Conservation (phyloP, 1,140 invertebrate genomes). For the Octopus sinensis region DNA sequence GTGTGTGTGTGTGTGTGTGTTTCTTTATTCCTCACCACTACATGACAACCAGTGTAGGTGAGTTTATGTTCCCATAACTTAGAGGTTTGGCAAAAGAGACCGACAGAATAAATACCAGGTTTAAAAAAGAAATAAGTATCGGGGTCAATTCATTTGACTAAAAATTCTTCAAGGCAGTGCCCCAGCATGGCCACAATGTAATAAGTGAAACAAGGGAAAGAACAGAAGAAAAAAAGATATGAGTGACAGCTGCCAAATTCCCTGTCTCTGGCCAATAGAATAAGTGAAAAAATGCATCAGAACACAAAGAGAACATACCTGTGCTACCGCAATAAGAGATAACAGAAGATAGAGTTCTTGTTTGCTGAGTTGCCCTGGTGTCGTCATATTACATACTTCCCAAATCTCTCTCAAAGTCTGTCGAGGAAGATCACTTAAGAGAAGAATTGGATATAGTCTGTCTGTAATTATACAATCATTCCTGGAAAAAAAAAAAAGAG, state of each 20-base stretch:
- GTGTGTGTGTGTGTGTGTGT: no score
- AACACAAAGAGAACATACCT: conserved; percentile 48
- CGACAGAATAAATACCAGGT: no score
- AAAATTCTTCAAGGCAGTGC: no score
- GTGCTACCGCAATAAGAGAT: conserved; percentile 66
- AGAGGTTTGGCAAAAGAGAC: no score
- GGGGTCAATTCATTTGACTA: no score
- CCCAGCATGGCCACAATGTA: not conserved
- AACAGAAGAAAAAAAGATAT: not conserved
- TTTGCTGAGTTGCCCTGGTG: conserved; percentile 64
- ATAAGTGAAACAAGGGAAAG: not conserved
- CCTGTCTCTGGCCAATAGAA: no score
- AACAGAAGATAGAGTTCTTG: conserved; percentile 65
- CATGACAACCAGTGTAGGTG: no score
- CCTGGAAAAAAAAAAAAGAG: conserved; percentile 28
- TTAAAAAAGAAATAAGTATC: no score
- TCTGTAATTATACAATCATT: conserved; percentile 63
- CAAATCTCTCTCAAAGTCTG: conserved; percentile 67
- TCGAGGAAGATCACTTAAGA: conserved; percentile 64
- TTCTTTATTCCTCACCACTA: no score
- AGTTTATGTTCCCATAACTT: no score
- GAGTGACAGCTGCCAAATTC: no score
- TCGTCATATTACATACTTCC: conserved; percentile 65
- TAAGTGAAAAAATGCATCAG: no score
- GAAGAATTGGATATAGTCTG: conserved; percentile 64